Base-by-base conservation (phyloP, 2,113 vertebrate species). In the Alligator sinensis region DNA sequence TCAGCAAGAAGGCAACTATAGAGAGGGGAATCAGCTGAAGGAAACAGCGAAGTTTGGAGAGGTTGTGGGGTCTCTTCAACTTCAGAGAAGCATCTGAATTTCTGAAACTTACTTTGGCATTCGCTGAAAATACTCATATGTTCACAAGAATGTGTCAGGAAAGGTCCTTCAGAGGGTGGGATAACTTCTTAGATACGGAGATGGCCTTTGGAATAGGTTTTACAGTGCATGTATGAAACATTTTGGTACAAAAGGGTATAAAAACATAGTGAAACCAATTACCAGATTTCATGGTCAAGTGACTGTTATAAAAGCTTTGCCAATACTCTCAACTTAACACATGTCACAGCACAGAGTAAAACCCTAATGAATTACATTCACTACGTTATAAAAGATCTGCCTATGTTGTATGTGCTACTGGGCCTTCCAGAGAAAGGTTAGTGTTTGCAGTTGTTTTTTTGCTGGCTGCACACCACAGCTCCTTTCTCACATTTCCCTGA, bases 401-500 rank as follows among this genome's bases (percentile, higher is more conserved):
- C 89, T 88, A 91, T 86, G 80, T 87, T 86, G 95, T 75, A n/a
- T 80, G 59, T 76, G 54, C 17, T 93, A 95, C 11, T 86, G 86
- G 87, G 91, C 63, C 76, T 95, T 80, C 89, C 84, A 92, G 84
- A 93, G 94, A 93, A 95, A 95, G 87, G 82, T 97, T 97, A 92
- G n/a, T 94, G 74, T 80, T 93, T 55, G 90, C 87, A 77, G 86
- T 82, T 89, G 83, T 81, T 83, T 91, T 93, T 94, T 89, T 90
- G 80, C 84, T 94, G 86, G 75, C 83, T 91, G 89, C 7, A 84
- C 58, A 94, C 89, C 91, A 93, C 66, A 88, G 87, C 92, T 93
- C 87, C 95, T 96, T 94, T 96, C 94, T 97, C 95, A 96, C 91
- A 96, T 95, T 96, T 95, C 96, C 86, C 92, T 91, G 60, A 97